phyloP scores from a whole-genome alignment of 2,797 vertebrate genomes.

The Acanthurus leucopareius region DNA sequence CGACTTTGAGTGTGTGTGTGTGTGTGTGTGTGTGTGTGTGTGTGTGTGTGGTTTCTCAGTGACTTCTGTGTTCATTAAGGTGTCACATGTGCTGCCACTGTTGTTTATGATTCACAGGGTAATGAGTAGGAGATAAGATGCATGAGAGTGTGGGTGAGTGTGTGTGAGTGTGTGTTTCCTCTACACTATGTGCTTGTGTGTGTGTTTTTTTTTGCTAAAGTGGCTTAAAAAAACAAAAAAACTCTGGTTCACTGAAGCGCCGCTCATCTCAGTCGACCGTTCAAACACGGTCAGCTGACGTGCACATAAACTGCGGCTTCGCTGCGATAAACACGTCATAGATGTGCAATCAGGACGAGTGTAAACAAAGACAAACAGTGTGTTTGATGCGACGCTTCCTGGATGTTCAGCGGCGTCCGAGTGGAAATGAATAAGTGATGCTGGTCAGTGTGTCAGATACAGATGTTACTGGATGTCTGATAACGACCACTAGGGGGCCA shows the following conservation, averaged over 20 bases:
- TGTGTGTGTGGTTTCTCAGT: conserved; percentile 34
- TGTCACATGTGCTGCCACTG: conserved; percentile 63
- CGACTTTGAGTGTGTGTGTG: conserved; percentile 49
- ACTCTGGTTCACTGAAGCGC: not conserved
- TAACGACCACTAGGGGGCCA: conserved; percentile 39
- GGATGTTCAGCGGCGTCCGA: too few relatives aligned
- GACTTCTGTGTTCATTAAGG: conserved; percentile 72
- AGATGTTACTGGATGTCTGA: not conserved
- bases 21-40: too few relatives aligned
- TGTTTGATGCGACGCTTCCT: not conserved
- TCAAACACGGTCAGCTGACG: conserved; percentile 17
- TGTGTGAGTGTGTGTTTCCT: conserved; percentile 16
- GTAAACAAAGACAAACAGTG: conserved; percentile 4
- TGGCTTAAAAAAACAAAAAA: not conserved
- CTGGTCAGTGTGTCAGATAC: not conserved
- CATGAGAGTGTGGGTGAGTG: conserved; percentile 31
- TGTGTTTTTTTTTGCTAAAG: conserved; percentile 16
- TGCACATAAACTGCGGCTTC: not conserved
- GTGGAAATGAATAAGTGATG: not conserved
- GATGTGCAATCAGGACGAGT: not conserved
- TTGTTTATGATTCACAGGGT: conserved; percentile 68
- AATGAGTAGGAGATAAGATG: conserved; percentile 74
- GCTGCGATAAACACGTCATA: conserved; percentile 20
- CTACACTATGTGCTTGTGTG: not conserved
- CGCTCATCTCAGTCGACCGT: conserved; percentile 10